A percentile compares a stretch with the other conserved stretches of the same genome.
These are phyloP conservation scores for Rhea americana DNA, from an alignment of 2,113 vertebrate genomes.

Conservation along the genomic window DNA sequence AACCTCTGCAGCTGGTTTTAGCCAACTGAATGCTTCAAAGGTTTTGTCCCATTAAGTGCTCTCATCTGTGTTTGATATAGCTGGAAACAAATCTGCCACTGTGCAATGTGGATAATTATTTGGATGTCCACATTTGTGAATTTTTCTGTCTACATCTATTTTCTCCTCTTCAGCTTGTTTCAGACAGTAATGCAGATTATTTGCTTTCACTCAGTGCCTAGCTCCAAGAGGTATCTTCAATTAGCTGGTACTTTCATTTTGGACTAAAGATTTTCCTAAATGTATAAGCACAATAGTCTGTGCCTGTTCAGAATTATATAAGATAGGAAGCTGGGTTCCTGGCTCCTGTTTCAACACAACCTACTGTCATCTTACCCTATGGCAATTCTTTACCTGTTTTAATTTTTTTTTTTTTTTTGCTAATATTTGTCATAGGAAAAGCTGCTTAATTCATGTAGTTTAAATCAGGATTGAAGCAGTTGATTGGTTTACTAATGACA, in stretches of 20 bases:
- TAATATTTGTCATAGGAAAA: background rate
- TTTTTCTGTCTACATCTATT: conserved; percentile 16
- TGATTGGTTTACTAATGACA: background rate
- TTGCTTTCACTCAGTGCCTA: background rate
- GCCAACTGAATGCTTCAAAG: background rate
- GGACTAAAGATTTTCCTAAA: background rate
- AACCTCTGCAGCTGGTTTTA: conserved; percentile 8
- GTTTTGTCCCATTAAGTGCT: conserved; percentile 27
- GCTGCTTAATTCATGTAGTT: background rate
- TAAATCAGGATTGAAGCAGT: background rate
- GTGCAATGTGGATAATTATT: background rate
- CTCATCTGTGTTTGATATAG: conserved; percentile 30
- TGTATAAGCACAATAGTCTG: background rate
- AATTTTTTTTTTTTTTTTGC: background rate
- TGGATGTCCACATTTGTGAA: background rate
- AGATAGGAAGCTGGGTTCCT: background rate
- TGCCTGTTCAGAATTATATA: background rate
- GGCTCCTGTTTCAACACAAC: no score
- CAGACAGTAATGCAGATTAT: background rate
- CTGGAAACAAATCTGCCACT: background rate
- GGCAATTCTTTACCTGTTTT: background rate
- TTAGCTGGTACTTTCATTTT: background rate
- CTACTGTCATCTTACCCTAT: no score
- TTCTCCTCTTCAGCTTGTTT: conserved; percentile 2
- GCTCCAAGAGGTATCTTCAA: background rate